phyloP scores from a whole-genome alignment of 2,797 vertebrate genomes.

The Scolopax bukidnonensis region DNA sequence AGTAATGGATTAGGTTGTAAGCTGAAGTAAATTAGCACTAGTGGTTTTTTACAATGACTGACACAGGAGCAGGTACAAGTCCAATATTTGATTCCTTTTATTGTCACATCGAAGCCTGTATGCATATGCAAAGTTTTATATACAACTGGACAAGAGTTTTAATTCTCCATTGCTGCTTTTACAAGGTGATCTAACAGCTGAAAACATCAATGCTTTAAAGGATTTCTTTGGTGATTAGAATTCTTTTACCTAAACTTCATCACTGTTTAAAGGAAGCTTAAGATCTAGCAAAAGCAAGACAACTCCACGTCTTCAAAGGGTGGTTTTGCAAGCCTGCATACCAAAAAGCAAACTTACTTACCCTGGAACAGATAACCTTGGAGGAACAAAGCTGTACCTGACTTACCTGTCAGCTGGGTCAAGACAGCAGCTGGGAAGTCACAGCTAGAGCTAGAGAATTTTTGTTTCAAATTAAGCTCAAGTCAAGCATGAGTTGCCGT shows the following conservation, averaged over 20 bases:
- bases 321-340: constrained; percentile 38
- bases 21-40: not conserved
- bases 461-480: constrained; percentile 8
- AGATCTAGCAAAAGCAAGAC: constrained; percentile 56
- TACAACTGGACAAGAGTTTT: not conserved
- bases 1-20: not conserved
- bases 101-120: not conserved
- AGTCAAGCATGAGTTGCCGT: not conserved
- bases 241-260: constrained; percentile 51
- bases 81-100: not conserved
- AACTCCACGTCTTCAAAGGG: constrained; percentile 63
- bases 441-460: not conserved
- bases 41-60: not conserved
- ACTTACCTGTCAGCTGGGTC: constrained; percentile 34
- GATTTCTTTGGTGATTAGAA: constrained; percentile 68
- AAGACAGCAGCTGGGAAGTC: not conserved
- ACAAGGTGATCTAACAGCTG: constrained; percentile 32
- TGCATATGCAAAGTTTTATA: not conserved
- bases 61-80: not conserved
- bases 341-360: not conserved
- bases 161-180: not conserved
- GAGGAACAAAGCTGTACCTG: not conserved
- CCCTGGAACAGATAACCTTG: constrained; percentile 49
- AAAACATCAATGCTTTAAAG: constrained; percentile 27
- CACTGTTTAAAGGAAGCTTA: constrained; percentile 66